Base-by-base conservation (phyloP, 2,113 vertebrate species). In the Periophthalmodon schlosseri region DNA sequence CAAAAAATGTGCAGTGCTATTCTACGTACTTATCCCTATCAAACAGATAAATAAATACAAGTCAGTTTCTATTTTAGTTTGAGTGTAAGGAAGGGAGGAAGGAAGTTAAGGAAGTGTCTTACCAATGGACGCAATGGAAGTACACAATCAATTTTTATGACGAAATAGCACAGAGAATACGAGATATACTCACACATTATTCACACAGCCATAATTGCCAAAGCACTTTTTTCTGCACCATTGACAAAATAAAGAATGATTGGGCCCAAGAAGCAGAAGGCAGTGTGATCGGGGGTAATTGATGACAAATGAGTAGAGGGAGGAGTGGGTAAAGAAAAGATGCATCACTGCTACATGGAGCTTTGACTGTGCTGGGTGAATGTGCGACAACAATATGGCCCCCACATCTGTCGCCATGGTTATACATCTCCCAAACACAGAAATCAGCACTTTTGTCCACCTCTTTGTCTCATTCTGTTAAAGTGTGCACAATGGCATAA, bases 251-350 rank as follows among this genome's bases (percentile, higher is more conserved):
- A 84, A 87, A 84, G 82, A 86, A 87, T 83, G 80, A 82, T 77
- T 69, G 75, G 49, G 66, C 57, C 63, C 69, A 52, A 47, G 79
- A 76, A 70, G 86, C 33, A 86, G 78, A 85, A 66, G 52, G 66
- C 60, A 39, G 70, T 46, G 34, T 81, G 70, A 85, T 82, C 84
- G 54, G 58, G 56, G 58, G 85, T 84, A 87, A 90, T 85, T 89
- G 81, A 88, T 84, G 77, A 74, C 72, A 52, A 68, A 56, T 28
- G 47, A 33, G 23, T 20, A 52, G n/a, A 65, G 49, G 2, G 0
- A 63, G 72, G 69, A 33, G 39, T 66, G 68, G 68, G 71, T 65
- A 70, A 66, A 81, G 82, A 78, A 47, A 16, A 54, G 52, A 91
- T 85, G 74, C 81, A 89, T 87, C 77, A 78, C 36, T 12, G 39